These are phyloP conservation scores for Pseudopleuronectes americanus DNA, from an alignment of 2,797 vertebrate species.

Conservation along the genomic window DNA sequence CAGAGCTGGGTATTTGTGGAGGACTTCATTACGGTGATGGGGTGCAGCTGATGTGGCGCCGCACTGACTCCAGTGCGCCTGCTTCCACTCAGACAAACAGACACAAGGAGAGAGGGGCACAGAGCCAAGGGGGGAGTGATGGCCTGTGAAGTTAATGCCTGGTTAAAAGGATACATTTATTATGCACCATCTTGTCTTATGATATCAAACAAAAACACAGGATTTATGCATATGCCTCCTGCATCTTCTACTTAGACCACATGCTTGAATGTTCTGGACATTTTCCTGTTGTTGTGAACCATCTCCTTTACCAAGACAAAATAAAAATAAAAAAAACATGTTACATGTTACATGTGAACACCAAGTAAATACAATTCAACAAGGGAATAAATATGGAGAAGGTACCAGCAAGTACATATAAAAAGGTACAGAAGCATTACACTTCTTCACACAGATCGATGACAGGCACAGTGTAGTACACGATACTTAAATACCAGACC, in stretches of 20 bases:
- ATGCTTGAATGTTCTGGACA: no score
- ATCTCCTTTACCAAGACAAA: no score
- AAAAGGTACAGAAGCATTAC: conserved; percentile 1
- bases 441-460: background rate
- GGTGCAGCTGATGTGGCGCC: background rate
- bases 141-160: background rate
- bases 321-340: no score
- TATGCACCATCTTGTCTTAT: no score
- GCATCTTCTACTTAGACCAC: no score
- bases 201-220: no score
- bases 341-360: no score
- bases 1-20: no score
- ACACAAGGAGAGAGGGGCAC: background rate
- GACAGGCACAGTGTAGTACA: background rate
- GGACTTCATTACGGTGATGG: background rate
- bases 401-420: background rate
- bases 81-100: background rate
- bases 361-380: background rate
- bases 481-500: background rate
- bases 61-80: background rate
- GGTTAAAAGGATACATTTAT: no score
- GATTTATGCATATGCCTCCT: no score
- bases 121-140: background rate
- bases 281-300: no score
- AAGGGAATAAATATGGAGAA: background rate